Base-by-base conservation (phyloP, 2,888 invertebrate genomes). In the Cosmia pyralina region DNA sequence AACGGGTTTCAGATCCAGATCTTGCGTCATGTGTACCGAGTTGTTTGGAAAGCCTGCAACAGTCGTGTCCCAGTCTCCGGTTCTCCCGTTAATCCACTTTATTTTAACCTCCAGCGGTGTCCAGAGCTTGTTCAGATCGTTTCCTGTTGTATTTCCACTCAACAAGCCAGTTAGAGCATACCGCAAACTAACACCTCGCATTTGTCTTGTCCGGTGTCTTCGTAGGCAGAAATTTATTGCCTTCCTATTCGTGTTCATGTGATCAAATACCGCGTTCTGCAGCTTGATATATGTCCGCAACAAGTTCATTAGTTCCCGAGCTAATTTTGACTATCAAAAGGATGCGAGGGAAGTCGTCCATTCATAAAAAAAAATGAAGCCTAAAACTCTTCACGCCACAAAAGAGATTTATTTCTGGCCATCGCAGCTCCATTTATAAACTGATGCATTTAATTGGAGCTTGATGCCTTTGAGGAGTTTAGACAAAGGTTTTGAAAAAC, bases 141-240 rank as follows among this genome's bases (percentile, higher is more conserved):
- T 89, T 90, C 90, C 89, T 90, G 88, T 89, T 88, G 86, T 89
- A 87, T 87, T 89, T 88, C 87, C 84, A 87, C 85, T 89, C 88
- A 88, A 89, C 89, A 86, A 86, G 90, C 84, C 87, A 84, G 89
- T 87, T 85, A 88, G 83, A 87, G 75, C 84, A 83, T 70, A 86
- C 87, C 81, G 83, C 88, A 83, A 87, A 85, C 89, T 87, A 87
- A 90, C 90, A 90, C 90, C 88, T 89, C 88, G 85, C 91, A 90
- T 94, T 93, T 91, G 92, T 94, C 93, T 93, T 93, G 91, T 91
- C 90, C 87, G 83, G 86, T 89, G 92, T 91, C 92, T 91, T 92
- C 90, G 91, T 89, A 90, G 88, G 87, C 87, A 84, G 86, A 85
- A 86, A 93, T 94, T 93, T 93, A 93, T 92, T 85, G 90, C 90